phyloP scores from a whole-genome alignment of 1,140 invertebrate species.

The Achatina immaculata region DNA sequence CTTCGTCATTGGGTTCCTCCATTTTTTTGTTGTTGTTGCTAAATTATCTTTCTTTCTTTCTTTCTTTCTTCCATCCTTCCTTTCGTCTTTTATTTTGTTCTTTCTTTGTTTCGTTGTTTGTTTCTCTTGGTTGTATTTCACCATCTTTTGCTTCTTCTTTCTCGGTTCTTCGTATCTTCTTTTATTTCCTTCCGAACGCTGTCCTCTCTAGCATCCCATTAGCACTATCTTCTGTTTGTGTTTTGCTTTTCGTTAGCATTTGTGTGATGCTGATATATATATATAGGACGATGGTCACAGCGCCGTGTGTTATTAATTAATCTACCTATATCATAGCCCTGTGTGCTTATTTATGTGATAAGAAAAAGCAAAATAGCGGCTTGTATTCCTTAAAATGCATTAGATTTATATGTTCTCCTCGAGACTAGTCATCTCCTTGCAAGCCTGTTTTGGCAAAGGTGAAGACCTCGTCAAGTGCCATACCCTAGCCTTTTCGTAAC shows the following conservation, averaged over 20 bases:
- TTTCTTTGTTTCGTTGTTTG: neutral
- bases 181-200: too few relatives aligned
- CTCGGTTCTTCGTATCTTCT: too few relatives aligned
- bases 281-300: neutral
- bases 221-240: too few relatives aligned
- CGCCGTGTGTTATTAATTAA: neutral
- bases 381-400: neutral
- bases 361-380: neutral
- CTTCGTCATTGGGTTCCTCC: too few relatives aligned
- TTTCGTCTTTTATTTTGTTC: neutral
- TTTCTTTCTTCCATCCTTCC: neutral
- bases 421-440: too few relatives aligned
- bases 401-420: neutral
- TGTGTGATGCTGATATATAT: neutral
- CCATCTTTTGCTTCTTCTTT: neutral
- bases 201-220: too few relatives aligned
- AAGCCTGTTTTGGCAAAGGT: too few relatives aligned
- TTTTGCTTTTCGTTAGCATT: neutral
- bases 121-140: neutral
- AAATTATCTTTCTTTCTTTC: slow-evolving; percentile 4
- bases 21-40: neutral
- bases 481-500: too few relatives aligned
- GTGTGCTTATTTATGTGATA: neutral
- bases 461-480: too few relatives aligned
- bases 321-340: too few relatives aligned